A percentile compares a stretch with the other conserved stretches of the same genome.
Evolutionary conservation across 2,888 invertebrate genomes (phyloP).

Genomic region (Lamellibrachia columna): DNA sequence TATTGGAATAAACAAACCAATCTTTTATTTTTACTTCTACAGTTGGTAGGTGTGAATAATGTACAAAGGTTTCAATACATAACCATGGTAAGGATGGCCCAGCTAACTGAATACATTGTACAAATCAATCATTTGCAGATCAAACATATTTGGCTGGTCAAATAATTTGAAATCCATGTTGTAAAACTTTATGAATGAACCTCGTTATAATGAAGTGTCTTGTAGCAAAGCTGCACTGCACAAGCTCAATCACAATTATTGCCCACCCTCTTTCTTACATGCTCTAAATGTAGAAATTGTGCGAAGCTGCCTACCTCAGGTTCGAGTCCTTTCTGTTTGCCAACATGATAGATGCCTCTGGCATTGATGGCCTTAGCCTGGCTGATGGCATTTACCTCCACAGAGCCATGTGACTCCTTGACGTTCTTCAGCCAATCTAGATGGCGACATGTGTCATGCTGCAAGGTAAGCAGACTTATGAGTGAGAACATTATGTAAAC

Average conservation of each 20-base stretch:
- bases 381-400: slow-evolving; percentile 54
- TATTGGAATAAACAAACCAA: too few species aligned
- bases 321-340: background rate
- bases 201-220: background rate
- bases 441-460: slow-evolving; percentile 47
- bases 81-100: too few species aligned
- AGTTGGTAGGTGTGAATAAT: too few species aligned
- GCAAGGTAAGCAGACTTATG: background rate
- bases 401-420: slow-evolving; percentile 55
- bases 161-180: background rate
- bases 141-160: background rate
- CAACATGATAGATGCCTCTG: slow-evolving; percentile 47
- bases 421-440: slow-evolving; percentile 54
- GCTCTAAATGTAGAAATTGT: background rate
- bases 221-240: background rate
- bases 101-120: too few species aligned
- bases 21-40: too few species aligned
- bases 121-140: background rate
- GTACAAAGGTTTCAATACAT: too few species aligned
- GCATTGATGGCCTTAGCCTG: slow-evolving; percentile 54
- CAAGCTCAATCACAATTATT: background rate
- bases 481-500: background rate
- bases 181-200: background rate
- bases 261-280: background rate
- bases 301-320: background rate